phyloP scores from a whole-genome alignment of 2,797 vertebrate genomes.

The Miichthys miiuy region DNA sequence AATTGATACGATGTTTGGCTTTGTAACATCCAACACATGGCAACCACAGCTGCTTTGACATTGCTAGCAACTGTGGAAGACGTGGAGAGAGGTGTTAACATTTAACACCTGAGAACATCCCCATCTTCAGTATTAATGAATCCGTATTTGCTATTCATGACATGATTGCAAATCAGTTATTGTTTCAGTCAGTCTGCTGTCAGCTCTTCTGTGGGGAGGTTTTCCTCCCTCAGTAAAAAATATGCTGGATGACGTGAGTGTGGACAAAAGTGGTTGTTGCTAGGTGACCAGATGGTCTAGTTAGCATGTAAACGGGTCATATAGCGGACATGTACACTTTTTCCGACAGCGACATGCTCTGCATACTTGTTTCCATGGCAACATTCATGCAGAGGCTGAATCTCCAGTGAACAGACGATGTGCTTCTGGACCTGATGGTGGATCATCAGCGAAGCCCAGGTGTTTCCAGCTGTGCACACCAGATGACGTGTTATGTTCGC shows the following conservation, averaged over 20 bases:
- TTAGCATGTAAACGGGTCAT: slow-evolving; percentile 16
- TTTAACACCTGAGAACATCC: neutral
- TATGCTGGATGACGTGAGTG: neutral
- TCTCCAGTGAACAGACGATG: neutral
- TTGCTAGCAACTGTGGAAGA: neutral
- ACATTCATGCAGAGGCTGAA: slow-evolving; percentile 4
- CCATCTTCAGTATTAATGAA: too few species aligned
- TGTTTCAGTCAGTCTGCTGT: too few species aligned
- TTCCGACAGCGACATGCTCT: neutral
- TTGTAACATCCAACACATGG: neutral
- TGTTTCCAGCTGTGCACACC: too few species aligned
- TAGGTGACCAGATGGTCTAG: slow-evolving; percentile 36
- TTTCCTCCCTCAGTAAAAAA: too few species aligned
- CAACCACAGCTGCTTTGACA: neutral
- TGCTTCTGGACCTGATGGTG: neutral
- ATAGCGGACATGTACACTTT: neutral
- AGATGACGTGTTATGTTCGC: too few species aligned
- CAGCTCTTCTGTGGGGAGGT: neutral
- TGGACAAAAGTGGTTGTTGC: slow-evolving; percentile 44
- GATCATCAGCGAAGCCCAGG: neutral
- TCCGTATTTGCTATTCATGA: too few species aligned
- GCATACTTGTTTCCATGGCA: slow-evolving; percentile 46
- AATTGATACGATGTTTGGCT: neutral
- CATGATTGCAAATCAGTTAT: too few species aligned
- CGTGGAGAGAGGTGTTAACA: neutral